phyloP scores from a whole-genome alignment of 2,888 invertebrate species.

The Euspilapteryx auroguttella region DNA sequence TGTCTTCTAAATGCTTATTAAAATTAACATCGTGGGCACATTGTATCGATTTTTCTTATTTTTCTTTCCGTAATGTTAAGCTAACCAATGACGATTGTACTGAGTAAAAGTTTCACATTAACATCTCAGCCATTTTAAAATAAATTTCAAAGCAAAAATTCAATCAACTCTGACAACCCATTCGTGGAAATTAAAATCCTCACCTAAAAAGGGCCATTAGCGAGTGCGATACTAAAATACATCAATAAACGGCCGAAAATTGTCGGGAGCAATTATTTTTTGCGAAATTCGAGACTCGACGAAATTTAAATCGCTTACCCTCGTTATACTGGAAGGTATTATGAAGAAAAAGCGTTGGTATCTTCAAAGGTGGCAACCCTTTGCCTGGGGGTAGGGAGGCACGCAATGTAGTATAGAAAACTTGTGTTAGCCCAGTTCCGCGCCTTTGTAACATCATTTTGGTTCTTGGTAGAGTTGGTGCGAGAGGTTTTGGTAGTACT shows the following conservation, averaged over 20 bases:
- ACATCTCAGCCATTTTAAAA: too few relatives aligned
- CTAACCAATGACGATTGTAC: too few relatives aligned
- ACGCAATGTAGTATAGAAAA: conserved; percentile 60
- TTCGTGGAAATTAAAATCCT: too few relatives aligned
- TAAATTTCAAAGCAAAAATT: too few relatives aligned
- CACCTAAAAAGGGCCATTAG: not conserved
- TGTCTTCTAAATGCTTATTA: too few relatives aligned
- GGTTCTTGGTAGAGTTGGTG: conserved; percentile 29
- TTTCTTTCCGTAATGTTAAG: too few relatives aligned
- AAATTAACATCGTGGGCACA: too few relatives aligned
- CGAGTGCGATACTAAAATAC: not conserved
- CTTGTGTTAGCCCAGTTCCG: conserved; percentile 62
- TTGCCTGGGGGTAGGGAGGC: conserved; percentile 19
- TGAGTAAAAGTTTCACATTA: too few relatives aligned
- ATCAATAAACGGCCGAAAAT: conserved; percentile 23
- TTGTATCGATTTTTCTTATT: too few relatives aligned
- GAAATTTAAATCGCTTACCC: conserved; percentile 59
- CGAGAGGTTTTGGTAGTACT: too few relatives aligned
- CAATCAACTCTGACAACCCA: too few relatives aligned
- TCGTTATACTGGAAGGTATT: conserved; percentile 31
- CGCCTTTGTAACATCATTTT: conserved; percentile 62
- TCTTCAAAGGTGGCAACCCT: conserved; percentile 61
- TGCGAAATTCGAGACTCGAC: conserved; percentile 57
- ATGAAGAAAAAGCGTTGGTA: conserved; percentile 54
- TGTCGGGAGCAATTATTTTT: conserved; percentile 55